These are phyloP conservation scores for Whitmania pigra DNA, from an alignment of 1,140 invertebrate genomes.

Conservation along the genomic window DNA sequence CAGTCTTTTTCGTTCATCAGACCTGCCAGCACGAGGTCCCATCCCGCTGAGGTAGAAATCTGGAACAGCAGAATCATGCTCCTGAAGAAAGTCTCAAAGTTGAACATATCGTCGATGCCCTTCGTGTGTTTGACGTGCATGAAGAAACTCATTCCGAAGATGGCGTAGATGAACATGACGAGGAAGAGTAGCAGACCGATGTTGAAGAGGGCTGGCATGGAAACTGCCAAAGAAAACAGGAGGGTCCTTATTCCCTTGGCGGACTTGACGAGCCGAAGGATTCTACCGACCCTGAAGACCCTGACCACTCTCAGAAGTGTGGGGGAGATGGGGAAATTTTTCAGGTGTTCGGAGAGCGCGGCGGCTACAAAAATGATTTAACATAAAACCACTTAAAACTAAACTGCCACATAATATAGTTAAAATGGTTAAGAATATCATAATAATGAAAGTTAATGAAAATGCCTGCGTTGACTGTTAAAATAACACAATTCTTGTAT, in stretches of 20 bases:
- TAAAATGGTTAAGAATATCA: too few species aligned
- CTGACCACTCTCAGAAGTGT: constrained; percentile 88
- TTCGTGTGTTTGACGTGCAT: constrained; percentile 88
- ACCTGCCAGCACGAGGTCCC: constrained; percentile 84
- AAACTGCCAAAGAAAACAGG: constrained; percentile 92
- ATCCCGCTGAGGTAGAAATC: constrained; percentile 94
- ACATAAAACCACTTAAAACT: background rate
- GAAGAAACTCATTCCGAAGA: constrained; percentile 98
- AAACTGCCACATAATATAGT: too few species aligned
- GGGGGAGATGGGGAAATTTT: constrained; percentile 68
- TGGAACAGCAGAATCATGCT: constrained; percentile 95
- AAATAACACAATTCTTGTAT: too few species aligned
- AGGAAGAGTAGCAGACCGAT: constrained; percentile 92
- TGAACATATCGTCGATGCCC: constrained; percentile 88
- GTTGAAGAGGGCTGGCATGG: constrained; percentile 91
- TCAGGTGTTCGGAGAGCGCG: background rate
- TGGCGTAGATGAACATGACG: constrained; percentile 98
- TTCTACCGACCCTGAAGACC: constrained; percentile 91
- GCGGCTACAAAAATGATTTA: constrained; percentile 12
- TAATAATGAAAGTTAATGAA: too few species aligned
- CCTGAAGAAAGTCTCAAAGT: constrained; percentile 92
- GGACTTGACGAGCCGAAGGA: constrained; percentile 80
- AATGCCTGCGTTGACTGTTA: too few species aligned
- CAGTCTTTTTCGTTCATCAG: constrained; percentile 70
- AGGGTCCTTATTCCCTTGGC: constrained; percentile 92